phyloP scores from a whole-genome alignment of 2,797 vertebrate genomes.

The Triplophysa yarkandensis region DNA sequence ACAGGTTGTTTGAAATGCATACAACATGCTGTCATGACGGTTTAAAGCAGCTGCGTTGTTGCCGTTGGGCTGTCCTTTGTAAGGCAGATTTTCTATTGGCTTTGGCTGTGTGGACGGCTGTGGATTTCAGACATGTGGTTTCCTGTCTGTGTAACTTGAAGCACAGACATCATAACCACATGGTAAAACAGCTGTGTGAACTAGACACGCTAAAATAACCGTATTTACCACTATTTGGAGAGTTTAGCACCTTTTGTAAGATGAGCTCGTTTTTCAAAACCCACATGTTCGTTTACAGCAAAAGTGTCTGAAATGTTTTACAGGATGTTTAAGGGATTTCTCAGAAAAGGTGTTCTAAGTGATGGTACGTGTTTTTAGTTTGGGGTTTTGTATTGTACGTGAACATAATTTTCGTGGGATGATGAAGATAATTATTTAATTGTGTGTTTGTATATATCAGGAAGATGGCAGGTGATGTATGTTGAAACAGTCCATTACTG shows the following conservation, averaged over 20 bases:
- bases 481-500: slow-evolving; percentile 11
- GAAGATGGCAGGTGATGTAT: slow-evolving; percentile 31
- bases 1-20: slow-evolving; percentile 5
- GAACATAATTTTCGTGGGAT: neutral
- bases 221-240: slow-evolving; percentile 34
- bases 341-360: neutral
- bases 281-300: neutral
- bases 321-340: neutral
- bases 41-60: slow-evolving; percentile 33
- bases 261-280: slow-evolving; percentile 9
- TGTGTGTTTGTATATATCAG: neutral
- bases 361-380: too few relatives aligned
- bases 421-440: neutral
- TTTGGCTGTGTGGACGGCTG: slow-evolving; percentile 51
- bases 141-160: slow-evolving; percentile 93
- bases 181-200: slow-evolving; percentile 71
- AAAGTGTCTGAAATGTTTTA: neutral
- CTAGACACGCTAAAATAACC: slow-evolving; percentile 66
- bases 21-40: slow-evolving; percentile 7
- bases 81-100: slow-evolving; percentile 43
- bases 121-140: slow-evolving; percentile 92
- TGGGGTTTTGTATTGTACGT: too few relatives aligned
- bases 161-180: slow-evolving; percentile 84
- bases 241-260: slow-evolving; percentile 15
- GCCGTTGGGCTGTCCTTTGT: slow-evolving; percentile 29